Conservation (phyloP, 2,113 vertebrate genomes). For the Salvelinus fontinalis region DNA sequence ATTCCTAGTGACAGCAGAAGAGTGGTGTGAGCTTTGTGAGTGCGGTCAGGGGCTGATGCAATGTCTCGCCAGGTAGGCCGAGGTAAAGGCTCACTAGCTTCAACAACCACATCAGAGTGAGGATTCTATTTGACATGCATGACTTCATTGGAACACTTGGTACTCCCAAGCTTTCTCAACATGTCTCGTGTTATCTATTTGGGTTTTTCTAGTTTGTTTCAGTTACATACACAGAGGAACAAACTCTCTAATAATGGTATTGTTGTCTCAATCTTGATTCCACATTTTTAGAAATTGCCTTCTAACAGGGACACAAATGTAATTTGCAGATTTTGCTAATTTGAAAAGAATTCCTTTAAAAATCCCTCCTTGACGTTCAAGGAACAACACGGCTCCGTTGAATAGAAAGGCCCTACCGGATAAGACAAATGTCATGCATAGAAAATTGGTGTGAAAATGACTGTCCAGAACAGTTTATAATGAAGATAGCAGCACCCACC, state of each 20-base stretch:
- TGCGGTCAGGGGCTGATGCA: background rate
- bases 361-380: slow-evolving; percentile 62
- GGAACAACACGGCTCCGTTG: slow-evolving; percentile 58
- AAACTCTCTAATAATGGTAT: background rate
- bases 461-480: slow-evolving; percentile 57
- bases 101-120: background rate
- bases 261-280: background rate
- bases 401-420: slow-evolving; percentile 52
- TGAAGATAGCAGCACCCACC: slow-evolving; percentile 50
- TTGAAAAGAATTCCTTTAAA: slow-evolving; percentile 6
- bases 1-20: background rate
- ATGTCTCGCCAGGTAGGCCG: background rate
- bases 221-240: slow-evolving; percentile 1
- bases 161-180: background rate
- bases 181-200: background rate
- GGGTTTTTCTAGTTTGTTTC: background rate
- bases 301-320: background rate
- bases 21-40: background rate
- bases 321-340: no score
- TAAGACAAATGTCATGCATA: slow-evolving; percentile 71
- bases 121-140: background rate
- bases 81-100: background rate
- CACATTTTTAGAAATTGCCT: background rate
- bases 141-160: background rate
- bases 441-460: slow-evolving; percentile 66